Base-by-base conservation (phyloP, 2,888 invertebrate species). In the Clusia tigrina region DNA sequence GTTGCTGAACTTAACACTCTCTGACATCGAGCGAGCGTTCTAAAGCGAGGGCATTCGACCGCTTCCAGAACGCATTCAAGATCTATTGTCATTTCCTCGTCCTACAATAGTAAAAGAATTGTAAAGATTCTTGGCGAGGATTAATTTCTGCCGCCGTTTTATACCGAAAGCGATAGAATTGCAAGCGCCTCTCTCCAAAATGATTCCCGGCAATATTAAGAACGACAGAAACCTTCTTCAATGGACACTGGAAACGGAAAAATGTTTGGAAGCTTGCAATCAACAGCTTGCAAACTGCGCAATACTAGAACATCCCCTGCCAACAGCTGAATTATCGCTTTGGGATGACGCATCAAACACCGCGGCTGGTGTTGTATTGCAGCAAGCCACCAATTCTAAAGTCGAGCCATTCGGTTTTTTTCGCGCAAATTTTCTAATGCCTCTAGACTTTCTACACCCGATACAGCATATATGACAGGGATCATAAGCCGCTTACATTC, bases 371-470 rank as follows among this genome's bases (percentile, higher is more conserved):
- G 58, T 54, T 23, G 54, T 32, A 10, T 37, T 64, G 2, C 57
- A 61, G 15, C 52, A 58, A 26, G 23, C 25, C 22, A 24, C n/a
- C 23, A 57, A 38, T 62, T 83, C 1, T 71, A 62, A 83, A 65
- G 60, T 52, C 10, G 78, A 77, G 6, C 83, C 82, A 22, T 62
- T 57, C 37, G 59, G 66, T 1, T 83, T 81, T 64, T 82, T 84
- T 62, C 54, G 81, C 9, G 81, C 82, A 67, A 71, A 84, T 0
- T 67, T 81, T 2, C 81, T 80, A 0, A 78, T 82, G 1, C 83
- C 81, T 60, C 66, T 71, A 23, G 75, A 78, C 0, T 68, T 83
- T 0, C 74, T 73, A 52, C 69, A 66, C 46, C 69, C 68, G 22
- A 20, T 68, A 56, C 32, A 46, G 57, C 20, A 66, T 69, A 2